phyloP scores from a whole-genome alignment of 2,888 invertebrate genomes.

The Pseudeuparius sepicola region DNA sequence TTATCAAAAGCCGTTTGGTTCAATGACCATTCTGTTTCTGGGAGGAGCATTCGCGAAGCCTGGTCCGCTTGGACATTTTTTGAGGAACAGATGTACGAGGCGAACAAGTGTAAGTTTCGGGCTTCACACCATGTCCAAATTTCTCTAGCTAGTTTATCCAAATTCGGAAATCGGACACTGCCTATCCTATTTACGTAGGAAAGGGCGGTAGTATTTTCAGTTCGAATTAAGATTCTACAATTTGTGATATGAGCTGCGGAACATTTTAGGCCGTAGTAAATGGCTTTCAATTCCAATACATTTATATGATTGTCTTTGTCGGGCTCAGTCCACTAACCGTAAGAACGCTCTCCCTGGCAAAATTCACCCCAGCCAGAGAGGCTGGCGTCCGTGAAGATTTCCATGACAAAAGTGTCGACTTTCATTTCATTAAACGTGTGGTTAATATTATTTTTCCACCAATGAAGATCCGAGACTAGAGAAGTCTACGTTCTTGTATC shows the following conservation, averaged over 20 bases:
- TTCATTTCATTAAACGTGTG: neutral
- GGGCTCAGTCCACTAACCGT: conserved; percentile 22
- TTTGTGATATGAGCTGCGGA: conserved; percentile 19
- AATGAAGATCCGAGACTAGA: too few relatives aligned
- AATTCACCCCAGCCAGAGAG: conserved; percentile 23
- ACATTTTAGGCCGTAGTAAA: conserved; percentile 23
- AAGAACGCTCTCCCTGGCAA: too few relatives aligned
- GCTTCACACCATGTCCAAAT: conserved; percentile 27
- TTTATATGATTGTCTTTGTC: conserved; percentile 25
- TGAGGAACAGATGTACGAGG: conserved; percentile 21
- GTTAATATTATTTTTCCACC: conserved; percentile 13
- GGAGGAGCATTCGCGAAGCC: conserved; percentile 11
- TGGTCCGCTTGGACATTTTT: conserved; percentile 20
- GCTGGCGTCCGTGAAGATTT: conserved; percentile 25
- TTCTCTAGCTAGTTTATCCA: conserved; percentile 21
- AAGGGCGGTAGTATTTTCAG: conserved; percentile 24
- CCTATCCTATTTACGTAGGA: conserved; percentile 24
- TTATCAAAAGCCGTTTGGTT: conserved; percentile 7
- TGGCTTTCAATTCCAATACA: conserved; percentile 24
- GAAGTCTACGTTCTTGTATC: neutral
- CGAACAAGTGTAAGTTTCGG: conserved; percentile 19
- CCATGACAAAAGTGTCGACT: conserved; percentile 7
- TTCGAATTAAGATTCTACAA: conserved; percentile 20
- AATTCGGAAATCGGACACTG: conserved; percentile 19
- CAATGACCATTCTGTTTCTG: conserved; percentile 21